phyloP scores from a whole-genome alignment of 1,140 invertebrate species.

The Prorops nasuta region DNA sequence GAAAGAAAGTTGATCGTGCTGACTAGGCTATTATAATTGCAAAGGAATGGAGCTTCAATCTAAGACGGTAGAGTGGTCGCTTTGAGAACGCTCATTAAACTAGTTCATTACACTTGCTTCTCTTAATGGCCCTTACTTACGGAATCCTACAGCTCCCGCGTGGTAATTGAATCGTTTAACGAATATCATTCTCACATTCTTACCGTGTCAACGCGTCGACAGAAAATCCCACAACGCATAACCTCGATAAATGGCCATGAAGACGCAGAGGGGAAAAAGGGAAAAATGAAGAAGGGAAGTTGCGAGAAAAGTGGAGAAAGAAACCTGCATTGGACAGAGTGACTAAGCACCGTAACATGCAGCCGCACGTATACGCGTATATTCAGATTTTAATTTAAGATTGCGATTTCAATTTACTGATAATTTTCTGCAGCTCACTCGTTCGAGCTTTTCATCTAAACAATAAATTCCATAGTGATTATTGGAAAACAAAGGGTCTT shows the following conservation, averaged over 20 bases:
- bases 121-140: constrained; percentile 20
- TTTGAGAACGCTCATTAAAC: constrained; percentile 23
- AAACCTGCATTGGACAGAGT: background rate
- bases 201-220: background rate
- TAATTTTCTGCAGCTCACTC: background rate
- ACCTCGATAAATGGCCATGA: background rate
- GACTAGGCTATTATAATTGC: constrained; percentile 27
- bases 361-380: background rate
- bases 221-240: too few species aligned
- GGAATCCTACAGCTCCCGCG: background rate
- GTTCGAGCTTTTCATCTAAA: background rate
- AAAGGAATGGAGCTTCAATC: constrained; percentile 10
- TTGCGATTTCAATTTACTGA: background rate
- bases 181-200: constrained; percentile 18
- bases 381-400: background rate
- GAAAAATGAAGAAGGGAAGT: background rate
- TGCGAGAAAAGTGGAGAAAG: too few species aligned
- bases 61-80: too few species aligned
- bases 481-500: too few species aligned
- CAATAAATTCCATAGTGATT: background rate
- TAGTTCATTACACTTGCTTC: constrained; percentile 28
- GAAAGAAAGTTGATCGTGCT: constrained; percentile 16
- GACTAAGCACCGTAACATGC: background rate
- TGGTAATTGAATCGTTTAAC: constrained; percentile 20
- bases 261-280: background rate